Evolutionary conservation across 2,888 invertebrate species (phyloP).

Genomic region (Pandemis corylana): DNA sequence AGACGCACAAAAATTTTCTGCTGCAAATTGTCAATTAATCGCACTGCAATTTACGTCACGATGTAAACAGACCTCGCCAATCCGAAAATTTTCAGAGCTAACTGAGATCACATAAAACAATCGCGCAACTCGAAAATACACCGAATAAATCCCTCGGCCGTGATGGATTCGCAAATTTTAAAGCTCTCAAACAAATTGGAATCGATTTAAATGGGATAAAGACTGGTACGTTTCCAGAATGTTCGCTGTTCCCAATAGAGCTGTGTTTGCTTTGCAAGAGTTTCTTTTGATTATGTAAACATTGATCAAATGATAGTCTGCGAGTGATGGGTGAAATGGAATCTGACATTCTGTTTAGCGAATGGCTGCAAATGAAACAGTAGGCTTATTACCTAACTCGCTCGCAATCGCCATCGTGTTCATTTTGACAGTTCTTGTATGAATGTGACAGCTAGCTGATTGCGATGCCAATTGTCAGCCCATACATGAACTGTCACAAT

Average conservation of each 20-base stretch:
- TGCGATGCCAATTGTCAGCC: too few species aligned
- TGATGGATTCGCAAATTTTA: slow-evolving; percentile 42
- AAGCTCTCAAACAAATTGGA: slow-evolving; percentile 51
- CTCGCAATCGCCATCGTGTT: too few species aligned
- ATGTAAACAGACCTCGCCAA: not conserved
- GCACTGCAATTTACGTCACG: not conserved
- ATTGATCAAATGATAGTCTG: slow-evolving; percentile 1
- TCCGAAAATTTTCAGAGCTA: slow-evolving; percentile 16
- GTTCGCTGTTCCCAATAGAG: not conserved
- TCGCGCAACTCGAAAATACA: not conserved
- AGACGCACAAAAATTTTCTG: not conserved
- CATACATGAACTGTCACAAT: too few species aligned
- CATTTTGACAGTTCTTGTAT: too few species aligned
- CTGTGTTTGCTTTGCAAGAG: not conserved
- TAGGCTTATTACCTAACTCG: too few species aligned
- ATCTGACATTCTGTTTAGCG: not conserved
- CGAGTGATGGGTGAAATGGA: not conserved
- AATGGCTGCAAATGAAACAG: not conserved
- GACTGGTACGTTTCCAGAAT: slow-evolving; percentile 11
- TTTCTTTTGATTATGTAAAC: slow-evolving; percentile 4
- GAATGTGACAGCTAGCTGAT: too few species aligned
- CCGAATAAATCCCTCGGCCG: slow-evolving; percentile 21
- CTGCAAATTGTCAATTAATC: not conserved
- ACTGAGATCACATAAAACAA: slow-evolving; percentile 23
- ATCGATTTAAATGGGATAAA: slow-evolving; percentile 49